Conservation (phyloP, 2,888 invertebrate genomes). For the Orgyia antiqua region DNA sequence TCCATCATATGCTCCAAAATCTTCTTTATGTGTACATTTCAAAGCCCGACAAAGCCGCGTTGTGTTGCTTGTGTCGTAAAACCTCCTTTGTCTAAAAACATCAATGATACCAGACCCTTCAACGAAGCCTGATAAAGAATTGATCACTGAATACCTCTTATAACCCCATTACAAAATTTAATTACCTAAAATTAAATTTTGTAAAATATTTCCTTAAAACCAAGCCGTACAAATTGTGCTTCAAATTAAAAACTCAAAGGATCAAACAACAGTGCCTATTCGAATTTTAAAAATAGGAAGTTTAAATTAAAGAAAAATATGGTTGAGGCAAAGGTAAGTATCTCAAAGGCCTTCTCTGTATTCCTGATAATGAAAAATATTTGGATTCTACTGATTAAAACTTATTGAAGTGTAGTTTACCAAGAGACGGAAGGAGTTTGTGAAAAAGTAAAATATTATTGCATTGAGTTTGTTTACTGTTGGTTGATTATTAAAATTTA, state of each 20-base stretch:
- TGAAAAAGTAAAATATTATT: background rate
- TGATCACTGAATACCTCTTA: constrained; percentile 2
- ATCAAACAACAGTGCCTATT: constrained; percentile 15
- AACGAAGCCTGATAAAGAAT: constrained; percentile 1
- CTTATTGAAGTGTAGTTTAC: constrained; percentile 16
- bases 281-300: too few relatives aligned
- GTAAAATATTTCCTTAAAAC: constrained; percentile 7
- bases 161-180: constrained; percentile 6
- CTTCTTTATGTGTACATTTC: too few relatives aligned
- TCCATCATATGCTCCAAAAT: too few relatives aligned
- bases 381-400: constrained; percentile 22
- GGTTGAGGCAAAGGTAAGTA: too few relatives aligned
- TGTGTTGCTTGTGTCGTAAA: too few relatives aligned
- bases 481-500: background rate
- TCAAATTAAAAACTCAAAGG: constrained; percentile 26
- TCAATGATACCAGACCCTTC: background rate
- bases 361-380: constrained; percentile 19
- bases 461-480: background rate
- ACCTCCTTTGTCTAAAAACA: too few relatives aligned
- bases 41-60: too few relatives aligned
- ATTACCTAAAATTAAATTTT: background rate
- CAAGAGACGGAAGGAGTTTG: constrained; percentile 1
- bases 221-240: constrained; percentile 24
- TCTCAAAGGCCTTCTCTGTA: constrained; percentile 18
- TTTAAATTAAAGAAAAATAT: too few relatives aligned